phyloP scores from a whole-genome alignment of 2,888 invertebrate species.

The Ectobius pallidus region DNA sequence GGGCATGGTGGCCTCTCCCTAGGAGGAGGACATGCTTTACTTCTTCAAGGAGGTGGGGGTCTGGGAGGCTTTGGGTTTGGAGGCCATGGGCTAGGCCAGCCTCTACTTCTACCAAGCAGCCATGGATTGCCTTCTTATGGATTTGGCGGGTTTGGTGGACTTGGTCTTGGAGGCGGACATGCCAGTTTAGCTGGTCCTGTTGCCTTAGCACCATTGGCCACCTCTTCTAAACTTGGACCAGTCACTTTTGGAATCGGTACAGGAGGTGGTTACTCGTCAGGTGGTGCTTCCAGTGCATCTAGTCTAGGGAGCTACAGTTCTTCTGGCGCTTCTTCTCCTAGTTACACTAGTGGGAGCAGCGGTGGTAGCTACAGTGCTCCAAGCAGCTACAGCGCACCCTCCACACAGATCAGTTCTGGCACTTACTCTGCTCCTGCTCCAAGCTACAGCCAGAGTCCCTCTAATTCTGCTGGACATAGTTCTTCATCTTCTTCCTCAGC shows the following conservation, averaged over 20 bases:
- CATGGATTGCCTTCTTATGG: slow-evolving; percentile 15
- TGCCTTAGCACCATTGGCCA: neutral
- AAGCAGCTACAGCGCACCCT: slow-evolving; percentile 23
- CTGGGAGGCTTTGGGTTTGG: slow-evolving; percentile 15
- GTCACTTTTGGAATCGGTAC: slow-evolving; percentile 37
- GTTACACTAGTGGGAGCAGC: neutral
- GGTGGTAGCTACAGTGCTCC: neutral
- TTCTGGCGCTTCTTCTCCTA: neutral
- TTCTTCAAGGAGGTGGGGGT: neutral
- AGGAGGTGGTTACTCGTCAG: neutral
- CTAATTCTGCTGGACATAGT: neutral
- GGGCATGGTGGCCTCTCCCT: slow-evolving; percentile 11
- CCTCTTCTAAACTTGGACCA: slow-evolving; percentile 33
- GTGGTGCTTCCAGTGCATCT: neutral
- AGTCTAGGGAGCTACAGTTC: slow-evolving; percentile 9
- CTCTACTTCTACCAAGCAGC: slow-evolving; percentile 13
- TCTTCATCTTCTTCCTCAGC: neutral
- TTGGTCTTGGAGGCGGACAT: slow-evolving; percentile 2
- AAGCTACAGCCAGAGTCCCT: neutral
- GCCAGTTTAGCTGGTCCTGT: neutral
- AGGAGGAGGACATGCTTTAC: slow-evolving; percentile 10
- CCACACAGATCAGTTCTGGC: too few species aligned
- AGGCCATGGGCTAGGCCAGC: slow-evolving; percentile 30
- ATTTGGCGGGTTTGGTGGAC: slow-evolving; percentile 8
- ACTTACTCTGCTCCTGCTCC: too few species aligned